Base-by-base conservation (phyloP, 2,113 vertebrate species). In the Onychorhynchus coronatus region DNA sequence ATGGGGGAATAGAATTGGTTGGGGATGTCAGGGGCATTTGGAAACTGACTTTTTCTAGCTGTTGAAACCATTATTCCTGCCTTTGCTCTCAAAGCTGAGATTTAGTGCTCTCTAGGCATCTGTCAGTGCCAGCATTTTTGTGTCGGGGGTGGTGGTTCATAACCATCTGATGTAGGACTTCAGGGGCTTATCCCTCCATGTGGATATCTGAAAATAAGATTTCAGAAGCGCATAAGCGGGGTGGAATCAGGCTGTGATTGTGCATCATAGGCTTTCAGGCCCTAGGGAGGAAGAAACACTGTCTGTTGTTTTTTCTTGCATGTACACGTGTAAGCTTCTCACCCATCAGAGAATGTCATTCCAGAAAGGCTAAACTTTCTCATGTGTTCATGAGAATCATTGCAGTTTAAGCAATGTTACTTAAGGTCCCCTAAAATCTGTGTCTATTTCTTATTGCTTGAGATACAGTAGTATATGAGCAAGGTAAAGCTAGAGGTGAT, bases 141-240 rank as follows among this genome's bases (percentile, higher is more conserved):
- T 49, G 20, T 85, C 82, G 41, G 5, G 4, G 7, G 62, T 47
- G 1, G 0, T 0, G 0, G 5, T 71, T 84, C 37, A 23, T 66
- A 79, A 53, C 31, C 28, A 13, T n/a, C 46, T 62, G n/a, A 53
- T n/a, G 23, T 58, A 81, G 58, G 7, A 3, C 13, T 27, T 27
- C 6, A 5, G 46, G 27, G 27, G 9, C 20, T 87, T 25, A 66
- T 62, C 21, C 24, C 8, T 24, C 30, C 22, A 18, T 12, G 2
- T 23, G 8, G 46, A 19, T 62, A 53, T 58, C 56, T 74, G 65
- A 81, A 81, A 58, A 75, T 15, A 58, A 18, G 49, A 49, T 67
- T 81, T 71, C 65, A 58, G 46, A 81, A 67, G n/a, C 73, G 66
- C 7, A 9, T 2, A 7, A n/a, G 24, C 31, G 61, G 21, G 16